Evolutionary conservation across 2,113 vertebrate species (phyloP).

Genomic region (Mus spicilegus): DNA sequence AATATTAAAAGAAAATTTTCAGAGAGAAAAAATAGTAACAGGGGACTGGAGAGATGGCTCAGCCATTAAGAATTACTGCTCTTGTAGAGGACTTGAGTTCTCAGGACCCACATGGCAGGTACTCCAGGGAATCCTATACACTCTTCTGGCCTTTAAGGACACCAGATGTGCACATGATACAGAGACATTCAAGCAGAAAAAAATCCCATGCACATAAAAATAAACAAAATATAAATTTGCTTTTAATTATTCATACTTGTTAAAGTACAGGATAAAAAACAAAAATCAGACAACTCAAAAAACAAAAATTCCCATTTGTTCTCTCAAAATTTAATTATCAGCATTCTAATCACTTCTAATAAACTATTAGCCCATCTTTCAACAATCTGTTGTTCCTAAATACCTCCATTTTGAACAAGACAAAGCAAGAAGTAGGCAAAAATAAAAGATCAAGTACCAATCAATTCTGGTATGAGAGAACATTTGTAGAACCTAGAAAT

Average conservation of each 20-base stretch:
- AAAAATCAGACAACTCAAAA: constrained; percentile 28
- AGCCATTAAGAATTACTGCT: neutral
- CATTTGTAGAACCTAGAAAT: neutral
- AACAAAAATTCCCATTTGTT: neutral
- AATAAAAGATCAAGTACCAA: constrained; percentile 23
- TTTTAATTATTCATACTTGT: neutral
- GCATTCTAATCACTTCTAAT: neutral
- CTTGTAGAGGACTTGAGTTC: neutral
- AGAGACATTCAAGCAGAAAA: neutral
- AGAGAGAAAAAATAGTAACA: neutral
- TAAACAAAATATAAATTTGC: neutral
- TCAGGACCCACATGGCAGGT: neutral
- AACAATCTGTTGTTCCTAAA: neutral
- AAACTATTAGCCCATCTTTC: neutral
- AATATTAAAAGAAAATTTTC: neutral
- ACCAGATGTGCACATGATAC: neutral
- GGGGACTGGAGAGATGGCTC: neutral
- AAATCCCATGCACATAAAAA: neutral
- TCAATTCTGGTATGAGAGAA: neutral
- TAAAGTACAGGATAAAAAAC: neutral
- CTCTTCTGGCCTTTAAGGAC: neutral
- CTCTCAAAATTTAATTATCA: constrained; percentile 33
- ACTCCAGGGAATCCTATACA: neutral
- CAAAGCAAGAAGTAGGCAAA: neutral
- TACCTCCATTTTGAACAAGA: constrained; percentile 53